Percentiles rank a stretch among this genome's conserved stretches.
Conservation (phyloP, 37 sponge, comb jelly and placozoan genomes). For the Geodia barretti region DNA sequence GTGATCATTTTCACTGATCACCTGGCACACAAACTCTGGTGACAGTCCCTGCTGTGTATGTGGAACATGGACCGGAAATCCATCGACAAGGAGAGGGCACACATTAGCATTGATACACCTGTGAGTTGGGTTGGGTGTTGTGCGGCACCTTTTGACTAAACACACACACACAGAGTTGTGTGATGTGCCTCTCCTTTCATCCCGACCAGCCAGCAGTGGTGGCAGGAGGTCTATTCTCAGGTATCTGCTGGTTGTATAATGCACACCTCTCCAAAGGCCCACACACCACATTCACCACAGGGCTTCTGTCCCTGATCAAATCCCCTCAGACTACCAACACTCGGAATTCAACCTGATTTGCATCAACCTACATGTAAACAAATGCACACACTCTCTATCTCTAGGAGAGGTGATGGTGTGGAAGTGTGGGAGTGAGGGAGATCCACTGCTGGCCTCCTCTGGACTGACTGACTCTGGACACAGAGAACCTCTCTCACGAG, state of each 20-base stretch:
- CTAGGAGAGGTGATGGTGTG: slow-evolving; percentile 78
- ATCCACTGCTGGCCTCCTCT: slow-evolving; percentile 68
- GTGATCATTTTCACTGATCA: neutral
- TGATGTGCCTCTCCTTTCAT: slow-evolving; percentile 81
- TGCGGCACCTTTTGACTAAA: neutral
- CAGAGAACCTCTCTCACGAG: slow-evolving; percentile 79
- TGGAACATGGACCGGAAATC: slow-evolving; percentile 81
- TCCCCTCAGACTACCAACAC: too few species aligned
- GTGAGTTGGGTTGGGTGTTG: slow-evolving; percentile 48
- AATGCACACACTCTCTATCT: neutral
- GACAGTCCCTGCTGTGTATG: slow-evolving; percentile 70
- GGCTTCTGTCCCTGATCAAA: neutral
- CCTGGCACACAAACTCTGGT: neutral
- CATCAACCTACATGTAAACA: too few species aligned
- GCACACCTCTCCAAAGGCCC: too few species aligned
- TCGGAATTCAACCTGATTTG: too few species aligned
- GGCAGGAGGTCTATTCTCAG: slow-evolving; percentile 85
- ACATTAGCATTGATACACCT: slow-evolving; percentile 68
- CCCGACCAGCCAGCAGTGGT: slow-evolving; percentile 71
- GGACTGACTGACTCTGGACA: slow-evolving; percentile 65
- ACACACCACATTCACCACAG: too few species aligned
- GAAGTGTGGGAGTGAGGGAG: slow-evolving; percentile 60
- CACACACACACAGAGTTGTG: slow-evolving; percentile 31
- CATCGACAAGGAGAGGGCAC: slow-evolving; percentile 65
- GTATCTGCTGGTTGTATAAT: too few species aligned